Percentiles rank a stretch among this genome's conserved stretches.
These are phyloP conservation scores for Lepidochitona cinerea DNA, from an alignment of 2,888 invertebrate genomes.

Conservation along the genomic window DNA sequence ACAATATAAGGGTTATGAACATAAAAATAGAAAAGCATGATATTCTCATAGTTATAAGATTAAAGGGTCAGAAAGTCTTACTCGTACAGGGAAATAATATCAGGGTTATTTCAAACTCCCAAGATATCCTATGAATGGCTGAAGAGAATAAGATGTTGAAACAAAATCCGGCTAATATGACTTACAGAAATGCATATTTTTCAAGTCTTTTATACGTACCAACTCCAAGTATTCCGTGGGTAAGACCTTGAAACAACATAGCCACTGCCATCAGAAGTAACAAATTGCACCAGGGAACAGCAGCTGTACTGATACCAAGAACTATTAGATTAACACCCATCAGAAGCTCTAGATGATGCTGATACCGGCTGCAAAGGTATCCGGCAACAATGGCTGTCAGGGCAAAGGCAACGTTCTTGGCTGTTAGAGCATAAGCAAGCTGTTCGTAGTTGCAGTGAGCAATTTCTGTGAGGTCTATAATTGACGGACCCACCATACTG, in stretches of 20 bases:
- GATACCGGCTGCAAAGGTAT: neutral
- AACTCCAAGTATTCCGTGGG: neutral
- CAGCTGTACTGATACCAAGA: neutral
- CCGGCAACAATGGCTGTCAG: neutral
- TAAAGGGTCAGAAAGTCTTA: too few species aligned
- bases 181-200: too few species aligned
- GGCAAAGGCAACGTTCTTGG: neutral
- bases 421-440: neutral
- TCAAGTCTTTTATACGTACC: too few species aligned
- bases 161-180: too few species aligned
- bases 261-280: neutral
- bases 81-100: too few species aligned
- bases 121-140: too few species aligned
- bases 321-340: neutral
- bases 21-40: too few species aligned
- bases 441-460: slow-evolving; percentile 1
- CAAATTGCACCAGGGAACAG: neutral
- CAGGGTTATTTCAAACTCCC: too few species aligned
- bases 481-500: neutral
- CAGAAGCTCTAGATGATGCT: neutral
- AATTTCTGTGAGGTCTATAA: neutral
- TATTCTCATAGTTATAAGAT: too few species aligned
- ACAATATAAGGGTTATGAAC: too few species aligned
- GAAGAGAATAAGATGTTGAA: too few species aligned
- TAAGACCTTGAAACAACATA: neutral